These are phyloP conservation scores for Uropsilus gracilis DNA, from an alignment of 2,113 vertebrate genomes.

Conservation along the genomic window DNA sequence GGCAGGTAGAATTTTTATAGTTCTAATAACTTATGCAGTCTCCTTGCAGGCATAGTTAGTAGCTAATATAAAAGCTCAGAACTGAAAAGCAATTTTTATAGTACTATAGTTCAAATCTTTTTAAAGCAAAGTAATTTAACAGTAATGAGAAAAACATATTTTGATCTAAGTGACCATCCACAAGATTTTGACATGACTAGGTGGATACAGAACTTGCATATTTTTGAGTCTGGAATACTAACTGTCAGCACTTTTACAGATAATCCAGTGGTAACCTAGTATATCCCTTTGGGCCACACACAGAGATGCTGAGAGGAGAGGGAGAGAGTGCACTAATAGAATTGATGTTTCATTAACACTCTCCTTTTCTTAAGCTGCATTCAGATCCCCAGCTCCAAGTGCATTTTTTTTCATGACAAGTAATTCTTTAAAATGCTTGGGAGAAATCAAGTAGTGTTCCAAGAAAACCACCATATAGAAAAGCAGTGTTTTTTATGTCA, in stretches of 20 bases:
- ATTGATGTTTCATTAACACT: not conserved
- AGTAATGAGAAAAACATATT: conserved; percentile 41
- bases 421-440: not conserved
- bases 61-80: conserved; percentile 38
- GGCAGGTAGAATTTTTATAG: conserved; percentile 35
- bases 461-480: not conserved
- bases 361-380: not conserved
- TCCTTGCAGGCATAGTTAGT: not conserved
- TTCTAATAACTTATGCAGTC: not conserved
- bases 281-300: conserved; percentile 25
- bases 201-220: conserved; percentile 28
- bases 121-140: conserved; percentile 41
- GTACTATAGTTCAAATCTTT: conserved; percentile 21
- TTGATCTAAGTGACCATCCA: conserved; percentile 21
- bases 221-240: not conserved
- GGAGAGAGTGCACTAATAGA: accelerated
- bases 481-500: not conserved
- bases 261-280: conserved; percentile 16
- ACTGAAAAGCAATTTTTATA: conserved; percentile 38
- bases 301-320: not conserved
- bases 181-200: conserved; percentile 22
- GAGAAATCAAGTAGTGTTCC: not conserved
- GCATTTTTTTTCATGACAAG: not conserved
- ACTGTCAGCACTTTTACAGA: not conserved
- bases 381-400: not conserved